Base-by-base conservation (phyloP, 35 echinoderm and acorn worm genomes). In the Stichopus chloronotus region DNA sequence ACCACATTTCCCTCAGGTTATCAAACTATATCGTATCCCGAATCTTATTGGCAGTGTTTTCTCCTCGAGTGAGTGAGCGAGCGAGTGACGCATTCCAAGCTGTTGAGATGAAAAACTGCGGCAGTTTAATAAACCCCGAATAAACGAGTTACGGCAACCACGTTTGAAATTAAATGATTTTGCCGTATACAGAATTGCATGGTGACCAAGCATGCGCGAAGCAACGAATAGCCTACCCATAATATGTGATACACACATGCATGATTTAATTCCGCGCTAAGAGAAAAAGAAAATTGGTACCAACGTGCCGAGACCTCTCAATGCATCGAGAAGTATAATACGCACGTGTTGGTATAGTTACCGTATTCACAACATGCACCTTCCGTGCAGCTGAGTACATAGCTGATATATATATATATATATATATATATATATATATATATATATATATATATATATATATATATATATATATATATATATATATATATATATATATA, bases 71-170 rank as follows among this genome's bases (percentile, higher is more conserved):
- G 30, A 43, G 23, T 52, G 79, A 82, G 53, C 52, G 79, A 0
- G 17, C 82, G 82, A 85, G 58, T 85, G 82, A 85, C 82, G 82
- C 82, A 85, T 23, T 85, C 55, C 82, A 58, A n/a, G n/a, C 82
- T 56, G 82, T 43, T 43, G 30, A 30, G 82, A 11, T 14, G 9
- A 85, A n/a, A 85, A 56, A 58, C 57, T 85, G 82, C n/a, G 14
- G 52, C 52, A 19, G 82, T 85, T 85, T 85, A 85, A 85, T 85
- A 85, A 85, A 17, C 82, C 56, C 25, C 58, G 58, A 85, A 85
- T 85, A 85, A 85, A 85, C 82, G 82, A 85, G 82, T 85, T 85
- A 85, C 82, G 82, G 82, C 57, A 56, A 8, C 80, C 7, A 7
- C 82, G 54, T 85, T 85, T 85, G 82, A 85, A 43, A 58, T 85